Base-by-base conservation (phyloP, 2,113 vertebrate genomes). In the Pomatorhinus ruficollis region DNA sequence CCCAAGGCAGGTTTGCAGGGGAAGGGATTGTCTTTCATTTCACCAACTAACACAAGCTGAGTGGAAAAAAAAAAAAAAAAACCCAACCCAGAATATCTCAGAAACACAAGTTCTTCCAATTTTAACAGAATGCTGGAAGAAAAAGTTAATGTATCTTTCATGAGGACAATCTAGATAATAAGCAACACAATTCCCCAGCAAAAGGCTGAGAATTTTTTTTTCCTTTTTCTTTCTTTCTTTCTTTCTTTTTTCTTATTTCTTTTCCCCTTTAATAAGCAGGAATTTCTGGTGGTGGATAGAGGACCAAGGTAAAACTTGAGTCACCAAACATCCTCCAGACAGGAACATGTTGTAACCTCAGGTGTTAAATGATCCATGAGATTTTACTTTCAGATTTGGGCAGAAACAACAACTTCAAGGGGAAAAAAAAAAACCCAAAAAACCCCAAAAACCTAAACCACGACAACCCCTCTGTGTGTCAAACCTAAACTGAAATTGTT, bases 151-250 rank as follows among this genome's bases (percentile, higher is more conserved):
- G 88, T 95, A 93, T 95, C 89, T 97, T 95, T 96, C 91, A 94
- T 96, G 80, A 95, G 89, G 91, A 90, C 95, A 88, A 97, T 93
- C 89, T 81, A 92, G 91, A 95, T 90, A 95, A 96, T 95, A 95
- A 95, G 91, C 96, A 94, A 89, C 91, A 95, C 83, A 88, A 95
- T 87, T 95, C 96, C 52, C 71, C 76, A 74, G 88, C 79, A 89
- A 52, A 81, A 94, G 69, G 35, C 56, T 64, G 61, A 15, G 31
- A 12, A 23, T 65, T 60, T 63, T 89, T 83, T 59, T n/a, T 18
- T 5, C 5, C 15, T 4, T 27, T 28, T 89, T 15, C 14, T 50
- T 52, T 24, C 37, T 50, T n/a, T n/a, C n/a, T n/a, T n/a, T n/a
- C n/a, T n/a, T 50, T 24, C 37, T 37, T 61, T 19, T 6, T 25